Evolutionary conservation across 1,140 invertebrate genomes (phyloP), one percentile per base, ranked within the genome.

Genomic region (Drosophila nannoptera): DNA sequence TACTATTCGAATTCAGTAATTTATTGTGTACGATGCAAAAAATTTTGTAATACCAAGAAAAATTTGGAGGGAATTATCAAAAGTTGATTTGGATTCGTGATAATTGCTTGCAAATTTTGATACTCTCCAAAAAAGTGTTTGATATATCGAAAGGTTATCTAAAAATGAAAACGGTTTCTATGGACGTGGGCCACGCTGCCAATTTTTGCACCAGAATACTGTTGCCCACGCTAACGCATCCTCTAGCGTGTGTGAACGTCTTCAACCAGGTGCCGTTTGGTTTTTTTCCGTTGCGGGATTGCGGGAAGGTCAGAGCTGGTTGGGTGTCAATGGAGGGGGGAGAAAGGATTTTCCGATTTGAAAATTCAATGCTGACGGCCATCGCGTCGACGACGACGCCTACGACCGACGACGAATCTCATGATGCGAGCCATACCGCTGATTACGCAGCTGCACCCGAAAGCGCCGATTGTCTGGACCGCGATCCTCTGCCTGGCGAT

Each of bases 381-480:
- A 33, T 0, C 6, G 7, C 14, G 12, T 6, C 33, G 36, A 4
- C 35, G 14, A 2, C 16, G 45, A 9, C 50, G 49, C 11, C 54
- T 82, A 88, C 22, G 76, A 53, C 32, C 86, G 73, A 77, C 87
- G 78, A 69, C 87, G 87, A 35, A 88, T 88, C 50, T 88, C 87
- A 84, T 88, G 87, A 75, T 87, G 70, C 46, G 87, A 88, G 11
- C 82, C 80, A 62, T 74, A 75, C 9, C 87, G 78, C 62, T 84
- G 82, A 66, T 73, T 78, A 55, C 87, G 75, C 69, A 88, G 72
- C 56, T 87, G 87, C 53, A 88, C 63, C 35, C 87, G 78, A 78
- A 87, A 87, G 7, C 87, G 75, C 49, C 80, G 69, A 62, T 71
- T 77, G 2, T 83, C 82, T 11, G 56, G 49, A 5, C 58, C 75